Base-by-base conservation (phyloP, 64 coral and sea anemone species). In the Montipora capricornis region DNA sequence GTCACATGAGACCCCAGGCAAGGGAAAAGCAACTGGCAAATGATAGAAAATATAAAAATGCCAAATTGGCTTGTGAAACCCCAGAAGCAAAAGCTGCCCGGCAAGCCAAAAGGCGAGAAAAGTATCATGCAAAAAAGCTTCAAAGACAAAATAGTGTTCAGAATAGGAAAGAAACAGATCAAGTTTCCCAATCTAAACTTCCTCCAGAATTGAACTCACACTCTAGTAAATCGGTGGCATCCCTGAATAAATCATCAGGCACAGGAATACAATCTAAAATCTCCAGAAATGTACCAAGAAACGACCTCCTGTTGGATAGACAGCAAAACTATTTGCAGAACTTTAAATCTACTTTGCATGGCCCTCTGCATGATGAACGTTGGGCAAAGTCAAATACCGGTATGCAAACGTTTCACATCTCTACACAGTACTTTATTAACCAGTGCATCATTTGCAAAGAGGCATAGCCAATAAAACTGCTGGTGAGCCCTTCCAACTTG, bases 241-340 rank as follows among this genome's bases (percentile, higher is more conserved):
- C 61, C 61, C 61, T 64, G 61, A 64, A 64, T 64, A 64, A 64
- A 64, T 64, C 9, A 64, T 64, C 1, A 64, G 61, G 61, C 9
- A 14, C 61, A 15, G 61, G 61, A 64, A 64, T 64, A 64, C 61
- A 64, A 64, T 64, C 61, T 64, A 64, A 64, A 64, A 64, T 64
- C 61, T 64, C 13, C 61, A 64, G 61, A 64, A 64, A 64, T 64
- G 61, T 64, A 64, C 11, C 61, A 7, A 64, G 61, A 64, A 64
- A 64, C 9, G 61, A 64, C 61, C 61, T 64, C 61, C 61, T 64
- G 61, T 64, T 64, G 61, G 12, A 78, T 78, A 78, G 4, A 17
- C 76, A 78, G 48, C 76, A 44, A 78, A 14, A 78, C 48, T 78
- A 78, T 78, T 78, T 78, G 76, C 29, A 78, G 76, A 49, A 78